Evolutionary conservation across 2,888 invertebrate species (phyloP), one percentile per base, ranked within the genome.

Genomic region (Eulithis prunata): DNA sequence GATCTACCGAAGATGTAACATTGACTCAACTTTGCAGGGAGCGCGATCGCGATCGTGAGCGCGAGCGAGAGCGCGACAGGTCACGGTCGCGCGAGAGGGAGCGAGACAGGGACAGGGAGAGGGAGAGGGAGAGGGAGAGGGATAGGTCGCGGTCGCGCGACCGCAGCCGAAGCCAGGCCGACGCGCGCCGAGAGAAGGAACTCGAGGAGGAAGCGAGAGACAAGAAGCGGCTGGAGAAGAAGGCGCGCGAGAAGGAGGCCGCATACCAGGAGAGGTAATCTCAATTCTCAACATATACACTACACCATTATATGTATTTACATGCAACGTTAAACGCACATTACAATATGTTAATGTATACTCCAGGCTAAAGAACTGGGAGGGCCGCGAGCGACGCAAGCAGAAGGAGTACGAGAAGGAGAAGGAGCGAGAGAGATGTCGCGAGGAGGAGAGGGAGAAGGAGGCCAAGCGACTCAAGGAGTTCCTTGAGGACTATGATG

Each of bases 401-500:
- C 94, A 95, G 28, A 97, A 98, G 87, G 99, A 99, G 79, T 96
- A 98, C 86, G 97, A 98, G 86, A 95, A 96, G 66, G 97, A 97
- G 80, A 96, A 97, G 76, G 98, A 98, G 84, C 93, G 97, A 28
- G 86, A 86, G 79, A 78, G 90, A 55, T 94, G 96, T 74, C 96
- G 97, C 79, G 96, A 97, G 80, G 97, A 97, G 80, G 98, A 98
- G 85, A 94, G 97, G 66, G 96, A 97, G 86, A 95, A 96, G 66
- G 99, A 99, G 90, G 99, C 98, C 0, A 97, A 98, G 90, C 94
- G 98, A 52, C 94, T 99, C 62, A 98, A 98, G 88, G 98, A 99
- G 93, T 99, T 99, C 89, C 94, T 99, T 3, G 99, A 99, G 91
- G 99, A 99, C 88, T 99, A 99, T 84, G 99, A 99, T 83, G 99